Evolutionary conservation across 35 echinoderm and acorn worm genomes (phyloP).

Genomic region (Nesometra sesokonis): DNA sequence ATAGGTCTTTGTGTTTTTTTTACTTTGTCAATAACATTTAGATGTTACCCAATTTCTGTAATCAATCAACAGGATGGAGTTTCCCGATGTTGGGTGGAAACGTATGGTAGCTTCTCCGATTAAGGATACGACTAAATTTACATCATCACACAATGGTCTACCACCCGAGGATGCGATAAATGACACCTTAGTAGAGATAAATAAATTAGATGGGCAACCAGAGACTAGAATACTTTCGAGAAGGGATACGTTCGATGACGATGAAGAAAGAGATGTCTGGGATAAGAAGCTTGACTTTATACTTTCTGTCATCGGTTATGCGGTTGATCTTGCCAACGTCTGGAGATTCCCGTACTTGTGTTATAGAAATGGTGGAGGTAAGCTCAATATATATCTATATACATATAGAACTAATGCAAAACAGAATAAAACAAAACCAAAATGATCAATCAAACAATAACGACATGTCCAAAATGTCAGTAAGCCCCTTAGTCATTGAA

Average conservation of each 20-base stretch:
- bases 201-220: not conserved
- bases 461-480: no score
- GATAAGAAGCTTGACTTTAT: not conserved
- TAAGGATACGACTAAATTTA: not conserved
- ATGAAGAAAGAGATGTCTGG: not conserved
- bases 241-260: not conserved
- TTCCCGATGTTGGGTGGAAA: not conserved
- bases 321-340: not conserved
- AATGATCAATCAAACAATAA: no score
- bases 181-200: not conserved
- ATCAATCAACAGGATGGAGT: no score
- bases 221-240: not conserved
- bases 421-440: no score
- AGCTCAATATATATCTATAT: not conserved
- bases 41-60: no score
- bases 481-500: no score
- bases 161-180: no score
- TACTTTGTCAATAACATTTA: no score
- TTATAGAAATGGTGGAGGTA: not conserved
- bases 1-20: no score
- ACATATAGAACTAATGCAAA: not conserved
- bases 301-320: constrained; percentile 5
- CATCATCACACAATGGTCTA: no score
- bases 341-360: constrained; percentile 5
- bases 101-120: not conserved